These are phyloP conservation scores for Myioborus melanocephalus DNA, from an alignment of 2,797 vertebrate genomes.

Conservation along the genomic window DNA sequence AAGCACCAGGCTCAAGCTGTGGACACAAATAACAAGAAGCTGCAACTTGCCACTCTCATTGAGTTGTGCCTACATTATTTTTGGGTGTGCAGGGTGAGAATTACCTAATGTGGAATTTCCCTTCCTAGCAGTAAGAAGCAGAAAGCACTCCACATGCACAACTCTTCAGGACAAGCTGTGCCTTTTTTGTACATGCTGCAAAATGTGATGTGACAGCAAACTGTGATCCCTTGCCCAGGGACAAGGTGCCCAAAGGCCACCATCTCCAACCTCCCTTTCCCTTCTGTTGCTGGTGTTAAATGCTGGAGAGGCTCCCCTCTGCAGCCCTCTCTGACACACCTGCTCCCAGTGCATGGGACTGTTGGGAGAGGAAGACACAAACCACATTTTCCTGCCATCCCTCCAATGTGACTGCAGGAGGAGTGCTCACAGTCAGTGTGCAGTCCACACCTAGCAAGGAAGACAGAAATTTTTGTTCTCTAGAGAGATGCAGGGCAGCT, in stretches of 20 bases:
- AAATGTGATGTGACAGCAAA: neutral
- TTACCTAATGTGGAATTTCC: neutral
- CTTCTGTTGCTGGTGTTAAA: neutral
- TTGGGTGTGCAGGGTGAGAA: neutral
- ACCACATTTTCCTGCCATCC: fast-evolving
- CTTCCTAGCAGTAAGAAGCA: neutral
- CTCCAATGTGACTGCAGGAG: fast-evolving
- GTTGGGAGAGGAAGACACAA: neutral
- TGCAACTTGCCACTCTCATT: neutral
- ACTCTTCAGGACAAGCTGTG: neutral
- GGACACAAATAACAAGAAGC: neutral
- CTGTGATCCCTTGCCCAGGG: too few relatives aligned
- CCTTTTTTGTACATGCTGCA: fast-evolving
- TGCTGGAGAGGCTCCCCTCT: neutral
- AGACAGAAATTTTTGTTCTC: neutral
- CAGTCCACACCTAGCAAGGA: neutral
- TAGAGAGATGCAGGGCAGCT: neutral
- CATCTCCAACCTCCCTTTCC: neutral
- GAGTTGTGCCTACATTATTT: neutral
- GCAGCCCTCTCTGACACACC: neutral
- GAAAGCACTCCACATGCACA: neutral
- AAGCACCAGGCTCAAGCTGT: neutral
- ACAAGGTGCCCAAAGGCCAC: neutral
- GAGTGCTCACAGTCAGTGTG: neutral
- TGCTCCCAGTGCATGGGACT: neutral